Conservation (phyloP, 2,113 vertebrate genomes). For the Chroicocephalus ridibundus region DNA sequence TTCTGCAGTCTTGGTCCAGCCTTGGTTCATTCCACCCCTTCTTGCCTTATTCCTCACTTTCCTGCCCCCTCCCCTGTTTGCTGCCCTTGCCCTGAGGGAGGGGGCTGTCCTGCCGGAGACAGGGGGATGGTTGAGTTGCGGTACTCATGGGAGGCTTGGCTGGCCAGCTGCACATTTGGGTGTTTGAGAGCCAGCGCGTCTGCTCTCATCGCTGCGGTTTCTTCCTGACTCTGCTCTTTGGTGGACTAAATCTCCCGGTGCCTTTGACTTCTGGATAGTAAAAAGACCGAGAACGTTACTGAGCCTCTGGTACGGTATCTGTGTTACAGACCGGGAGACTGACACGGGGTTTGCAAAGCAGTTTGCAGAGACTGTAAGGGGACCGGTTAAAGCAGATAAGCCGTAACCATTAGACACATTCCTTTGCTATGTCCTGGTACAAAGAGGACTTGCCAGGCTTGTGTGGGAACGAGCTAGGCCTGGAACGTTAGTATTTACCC, state of each 20-base stretch:
- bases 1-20: neutral
- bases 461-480: neutral
- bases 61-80: neutral
- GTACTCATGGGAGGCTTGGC: neutral
- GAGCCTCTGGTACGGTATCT: neutral
- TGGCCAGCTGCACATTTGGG: neutral
- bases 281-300: neutral
- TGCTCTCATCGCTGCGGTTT: neutral
- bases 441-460: neutral
- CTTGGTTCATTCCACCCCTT: neutral
- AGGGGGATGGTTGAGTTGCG: neutral
- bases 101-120: neutral
- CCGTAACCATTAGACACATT: neutral
- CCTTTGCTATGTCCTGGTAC: neutral
- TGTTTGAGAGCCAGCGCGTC: neutral
- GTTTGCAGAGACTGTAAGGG: neutral
- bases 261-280: neutral
- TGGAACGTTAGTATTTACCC: neutral
- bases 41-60: neutral
- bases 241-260: neutral
- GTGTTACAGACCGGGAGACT: neutral
- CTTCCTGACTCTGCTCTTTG: neutral
- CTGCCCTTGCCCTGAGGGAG: neutral
- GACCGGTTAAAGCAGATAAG: neutral
- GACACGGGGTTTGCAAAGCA: neutral